Conservation (phyloP, 2,888 invertebrate genomes). For the Palloptera scutellata region DNA sequence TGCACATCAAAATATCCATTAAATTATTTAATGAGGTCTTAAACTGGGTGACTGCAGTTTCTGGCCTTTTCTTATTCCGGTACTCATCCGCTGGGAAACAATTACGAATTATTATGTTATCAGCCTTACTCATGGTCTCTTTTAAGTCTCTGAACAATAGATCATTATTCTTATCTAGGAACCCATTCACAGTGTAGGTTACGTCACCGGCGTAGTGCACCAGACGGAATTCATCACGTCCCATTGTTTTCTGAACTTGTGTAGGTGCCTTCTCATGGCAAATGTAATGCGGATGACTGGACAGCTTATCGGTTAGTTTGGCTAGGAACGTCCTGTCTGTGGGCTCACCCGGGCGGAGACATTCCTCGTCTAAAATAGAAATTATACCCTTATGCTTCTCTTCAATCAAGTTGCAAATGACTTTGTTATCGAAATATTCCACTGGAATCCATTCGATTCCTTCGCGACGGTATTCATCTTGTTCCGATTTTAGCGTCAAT, state of each 20-base stretch:
- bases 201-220: slow-evolving; percentile 94
- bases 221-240: slow-evolving; percentile 88
- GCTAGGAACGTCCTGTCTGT: slow-evolving; percentile 82
- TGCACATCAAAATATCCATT: slow-evolving; percentile 89
- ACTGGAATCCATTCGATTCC: slow-evolving; percentile 92
- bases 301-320: slow-evolving; percentile 79
- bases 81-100: slow-evolving; percentile 72
- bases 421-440: slow-evolving; percentile 90
- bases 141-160: slow-evolving; percentile 87
- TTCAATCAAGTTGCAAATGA: slow-evolving; percentile 92
- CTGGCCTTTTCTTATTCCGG: slow-evolving; percentile 83
- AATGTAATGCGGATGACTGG: slow-evolving; percentile 82
- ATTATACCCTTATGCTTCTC: slow-evolving; percentile 88
- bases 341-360: slow-evolving; percentile 87
- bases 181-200: slow-evolving; percentile 85
- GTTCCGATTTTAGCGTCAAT: slow-evolving; percentile 88
- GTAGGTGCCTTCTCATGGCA: slow-evolving; percentile 81
- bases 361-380: slow-evolving; percentile 89
- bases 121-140: slow-evolving; percentile 79
- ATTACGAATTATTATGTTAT: slow-evolving; percentile 71
- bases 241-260: slow-evolving; percentile 84
- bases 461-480: slow-evolving; percentile 89
- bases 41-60: slow-evolving; percentile 91
- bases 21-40: slow-evolving; percentile 85
- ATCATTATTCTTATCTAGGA: slow-evolving; percentile 94